phyloP scores from a whole-genome alignment of 2,113 vertebrate species.

The Martes martes region DNA sequence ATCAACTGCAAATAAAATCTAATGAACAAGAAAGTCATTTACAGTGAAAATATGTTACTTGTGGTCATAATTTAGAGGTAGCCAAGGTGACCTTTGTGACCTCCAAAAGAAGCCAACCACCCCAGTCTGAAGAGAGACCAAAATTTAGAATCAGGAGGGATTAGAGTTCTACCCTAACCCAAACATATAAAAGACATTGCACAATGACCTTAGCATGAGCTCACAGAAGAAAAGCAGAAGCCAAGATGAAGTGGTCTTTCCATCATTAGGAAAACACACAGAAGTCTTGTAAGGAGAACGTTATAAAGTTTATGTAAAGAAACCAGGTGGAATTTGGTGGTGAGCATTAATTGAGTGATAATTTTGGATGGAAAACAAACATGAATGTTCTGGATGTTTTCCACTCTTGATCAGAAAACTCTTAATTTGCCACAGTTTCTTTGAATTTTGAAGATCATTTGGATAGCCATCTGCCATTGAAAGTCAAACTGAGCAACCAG shows the following conservation, averaged over 20 bases:
- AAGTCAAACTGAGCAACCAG: not conserved
- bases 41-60: slow-evolving; percentile 39
- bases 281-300: not conserved
- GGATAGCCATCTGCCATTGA: not conserved
- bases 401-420: slow-evolving; percentile 13
- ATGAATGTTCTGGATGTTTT: slow-evolving; percentile 29
- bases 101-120: not conserved
- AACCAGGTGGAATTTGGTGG: slow-evolving; percentile 19
- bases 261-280: not conserved
- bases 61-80: slow-evolving; percentile 3
- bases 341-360: slow-evolving; percentile 23
- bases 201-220: not conserved
- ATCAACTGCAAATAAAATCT: slow-evolving; percentile 34
- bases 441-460: slow-evolving; percentile 27
- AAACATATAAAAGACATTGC: not conserved
- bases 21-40: slow-evolving; percentile 50
- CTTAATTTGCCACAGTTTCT: slow-evolving; percentile 38
- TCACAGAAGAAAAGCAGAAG: slow-evolving; percentile 5
- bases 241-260: slow-evolving; percentile 22
- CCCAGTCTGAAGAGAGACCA: not conserved
- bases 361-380: slow-evolving; percentile 32
- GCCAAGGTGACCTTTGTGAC: not conserved
- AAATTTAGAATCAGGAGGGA: not conserved
- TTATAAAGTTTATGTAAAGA: not conserved
- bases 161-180: not conserved